Evolutionary conservation across 2,113 vertebrate genomes (phyloP).

Genomic region (Protobothrops mucrosquamatus): DNA sequence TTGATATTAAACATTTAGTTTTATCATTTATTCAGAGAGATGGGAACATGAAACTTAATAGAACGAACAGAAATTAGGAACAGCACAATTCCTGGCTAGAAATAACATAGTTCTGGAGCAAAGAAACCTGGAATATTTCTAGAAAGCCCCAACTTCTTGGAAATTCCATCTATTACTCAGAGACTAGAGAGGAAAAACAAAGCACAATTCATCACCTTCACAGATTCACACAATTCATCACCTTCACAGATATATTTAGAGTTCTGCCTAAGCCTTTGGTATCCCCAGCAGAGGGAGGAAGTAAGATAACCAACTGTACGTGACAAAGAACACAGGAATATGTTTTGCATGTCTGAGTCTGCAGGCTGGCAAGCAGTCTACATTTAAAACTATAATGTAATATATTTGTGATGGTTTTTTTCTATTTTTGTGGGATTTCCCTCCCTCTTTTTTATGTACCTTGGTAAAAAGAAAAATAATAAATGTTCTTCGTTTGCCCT

Average conservation of each 20-base stretch:
- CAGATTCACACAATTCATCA: neutral
- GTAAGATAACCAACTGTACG: neutral
- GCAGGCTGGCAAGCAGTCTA: neutral
- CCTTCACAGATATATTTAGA: neutral
- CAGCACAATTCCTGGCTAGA: neutral
- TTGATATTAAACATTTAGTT: neutral
- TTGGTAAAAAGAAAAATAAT: neutral
- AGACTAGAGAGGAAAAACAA: neutral
- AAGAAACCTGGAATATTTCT: neutral
- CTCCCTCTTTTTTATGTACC: neutral
- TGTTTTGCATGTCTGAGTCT: neutral
- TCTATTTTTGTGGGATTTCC: neutral
- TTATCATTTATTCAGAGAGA: neutral
- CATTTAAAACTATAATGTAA: neutral
- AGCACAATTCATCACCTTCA: neutral
- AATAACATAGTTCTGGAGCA: neutral
- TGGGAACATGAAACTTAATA: neutral
- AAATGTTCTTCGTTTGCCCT: neutral
- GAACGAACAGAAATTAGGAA: neutral
- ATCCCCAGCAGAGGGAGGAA: neutral
- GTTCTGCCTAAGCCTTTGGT: neutral
- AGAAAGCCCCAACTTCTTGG: neutral
- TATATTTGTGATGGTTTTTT: neutral
- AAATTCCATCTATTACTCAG: neutral
- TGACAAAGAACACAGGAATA: neutral